A percentile compares a stretch with the other conserved stretches of the same genome.
phyloP scores from a whole-genome alignment of 1,140 invertebrate species.

The Drosophila baimaii region DNA sequence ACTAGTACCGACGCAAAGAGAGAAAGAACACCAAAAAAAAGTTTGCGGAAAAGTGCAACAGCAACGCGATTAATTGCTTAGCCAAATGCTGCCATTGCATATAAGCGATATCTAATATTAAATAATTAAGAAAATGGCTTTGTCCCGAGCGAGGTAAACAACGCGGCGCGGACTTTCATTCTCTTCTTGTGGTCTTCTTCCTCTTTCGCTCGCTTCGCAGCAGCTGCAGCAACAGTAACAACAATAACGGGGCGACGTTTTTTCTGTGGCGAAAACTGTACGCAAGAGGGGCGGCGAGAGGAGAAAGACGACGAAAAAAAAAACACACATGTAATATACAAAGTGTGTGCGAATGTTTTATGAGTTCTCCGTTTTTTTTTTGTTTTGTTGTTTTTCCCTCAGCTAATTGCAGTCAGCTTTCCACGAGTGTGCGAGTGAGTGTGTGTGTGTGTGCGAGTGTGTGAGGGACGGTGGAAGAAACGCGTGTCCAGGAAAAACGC shows the following conservation, averaged over 20 bases:
- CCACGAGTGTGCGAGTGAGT: slow-evolving; percentile 16
- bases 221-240: slow-evolving; percentile 64
- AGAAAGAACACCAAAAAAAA: slow-evolving; percentile 75
- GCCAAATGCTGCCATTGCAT: slow-evolving; percentile 58
- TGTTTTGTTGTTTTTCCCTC: slow-evolving; percentile 48
- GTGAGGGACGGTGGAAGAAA: slow-evolving; percentile 18
- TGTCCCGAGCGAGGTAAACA: slow-evolving; percentile 29
- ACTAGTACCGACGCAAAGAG: slow-evolving; percentile 25
- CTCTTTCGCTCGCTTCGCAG: slow-evolving; percentile 61
- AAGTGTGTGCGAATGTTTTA: slow-evolving; percentile 35
- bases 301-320: slow-evolving; percentile 21
- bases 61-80: slow-evolving; percentile 37
- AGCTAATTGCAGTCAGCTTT: slow-evolving; percentile 69
- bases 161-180: slow-evolving; percentile 40
- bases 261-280: slow-evolving; percentile 78
- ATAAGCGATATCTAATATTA: slow-evolving; percentile 34
- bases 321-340: slow-evolving; percentile 44
- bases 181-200: slow-evolving; percentile 57
- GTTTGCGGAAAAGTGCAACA: slow-evolving; percentile 78
- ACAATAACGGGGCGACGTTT: slow-evolving; percentile 60
- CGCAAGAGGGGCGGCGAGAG: slow-evolving; percentile 45
- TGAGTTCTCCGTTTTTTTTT: slow-evolving; percentile 44
- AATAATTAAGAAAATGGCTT: slow-evolving; percentile 42
- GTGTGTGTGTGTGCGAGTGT: slow-evolving; percentile 10
- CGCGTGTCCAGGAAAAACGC: slow-evolving; percentile 59